Evolutionary conservation across 2,797 vertebrate species (phyloP).

Genomic region (Smutsia temminckii): DNA sequence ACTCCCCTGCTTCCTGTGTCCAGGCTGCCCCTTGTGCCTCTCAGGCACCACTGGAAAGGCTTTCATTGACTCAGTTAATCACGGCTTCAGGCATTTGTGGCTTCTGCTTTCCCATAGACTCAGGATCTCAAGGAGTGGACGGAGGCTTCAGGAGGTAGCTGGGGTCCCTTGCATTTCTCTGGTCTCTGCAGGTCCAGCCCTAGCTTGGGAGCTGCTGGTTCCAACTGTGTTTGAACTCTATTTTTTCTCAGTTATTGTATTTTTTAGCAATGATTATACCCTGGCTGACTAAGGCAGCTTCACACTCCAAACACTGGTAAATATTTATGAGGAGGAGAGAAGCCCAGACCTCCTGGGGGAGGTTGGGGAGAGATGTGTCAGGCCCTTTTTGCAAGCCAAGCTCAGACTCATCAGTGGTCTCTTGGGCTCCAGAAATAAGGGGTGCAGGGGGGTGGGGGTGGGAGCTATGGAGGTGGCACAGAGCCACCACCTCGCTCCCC

Average conservation of each 20-base stretch:
- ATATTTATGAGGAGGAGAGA: constrained; percentile 66
- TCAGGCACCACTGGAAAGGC: not conserved
- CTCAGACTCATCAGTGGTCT: constrained; percentile 17
- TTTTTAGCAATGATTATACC: constrained; percentile 50
- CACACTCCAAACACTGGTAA: constrained; percentile 70
- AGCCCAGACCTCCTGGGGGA: not conserved
- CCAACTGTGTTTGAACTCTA: constrained; percentile 19
- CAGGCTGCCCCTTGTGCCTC: not conserved
- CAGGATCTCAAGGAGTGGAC: not conserved
- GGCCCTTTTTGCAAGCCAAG: not conserved
- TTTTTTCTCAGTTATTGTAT: not conserved
- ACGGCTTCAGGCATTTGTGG: not conserved
- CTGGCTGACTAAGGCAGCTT: constrained; percentile 48
- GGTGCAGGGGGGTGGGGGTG: not conserved
- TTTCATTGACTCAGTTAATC: not conserved
- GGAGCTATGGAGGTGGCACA: not conserved
- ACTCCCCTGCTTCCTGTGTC: not conserved
- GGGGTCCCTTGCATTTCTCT: not conserved
- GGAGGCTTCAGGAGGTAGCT: not conserved
- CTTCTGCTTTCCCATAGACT: not conserved
- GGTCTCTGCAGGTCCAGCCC: not conserved
- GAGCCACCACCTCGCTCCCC: not conserved
- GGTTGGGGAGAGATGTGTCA: not conserved
- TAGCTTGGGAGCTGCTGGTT: not conserved
- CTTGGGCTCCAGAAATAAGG: not conserved